Evolutionary conservation across 2,113 vertebrate genomes (phyloP).

Genomic region (Manacus vitellinus): DNA sequence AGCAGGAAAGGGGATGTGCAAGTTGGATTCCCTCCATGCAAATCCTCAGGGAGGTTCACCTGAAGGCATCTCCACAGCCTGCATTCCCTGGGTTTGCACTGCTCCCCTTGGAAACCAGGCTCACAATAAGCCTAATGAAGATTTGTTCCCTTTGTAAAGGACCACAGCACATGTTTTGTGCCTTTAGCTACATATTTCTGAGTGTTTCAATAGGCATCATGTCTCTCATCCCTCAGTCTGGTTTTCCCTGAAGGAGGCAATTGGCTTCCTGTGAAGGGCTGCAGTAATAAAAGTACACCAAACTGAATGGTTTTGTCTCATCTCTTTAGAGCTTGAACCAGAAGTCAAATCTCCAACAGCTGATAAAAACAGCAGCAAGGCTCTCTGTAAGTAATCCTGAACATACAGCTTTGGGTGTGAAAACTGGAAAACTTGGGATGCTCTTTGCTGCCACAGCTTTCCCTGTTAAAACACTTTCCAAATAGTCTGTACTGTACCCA

Average conservation of each 20-base stretch:
- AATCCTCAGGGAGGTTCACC: background rate
- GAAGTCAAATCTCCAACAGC: slow-evolving; percentile 80
- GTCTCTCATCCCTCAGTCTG: background rate
- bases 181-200: background rate
- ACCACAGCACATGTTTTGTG: background rate
- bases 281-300: background rate
- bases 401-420: background rate
- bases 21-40: background rate
- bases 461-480: background rate
- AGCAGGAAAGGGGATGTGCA: background rate
- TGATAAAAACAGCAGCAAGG: slow-evolving; percentile 83
- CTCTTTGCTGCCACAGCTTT: background rate
- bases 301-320: slow-evolving; percentile 1
- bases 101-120: background rate
- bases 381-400: slow-evolving; percentile 80
- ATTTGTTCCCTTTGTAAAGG: background rate
- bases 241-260: background rate
- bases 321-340: slow-evolving; percentile 77
- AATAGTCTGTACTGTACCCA: background rate
- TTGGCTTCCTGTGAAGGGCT: background rate
- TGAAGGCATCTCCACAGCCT: background rate
- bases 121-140: background rate
- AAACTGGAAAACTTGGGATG: background rate
- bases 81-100: background rate
- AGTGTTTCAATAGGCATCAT: background rate